Evolutionary conservation across 2,888 invertebrate genomes (phyloP).

Genomic region (Blomia tropicalis): DNA sequence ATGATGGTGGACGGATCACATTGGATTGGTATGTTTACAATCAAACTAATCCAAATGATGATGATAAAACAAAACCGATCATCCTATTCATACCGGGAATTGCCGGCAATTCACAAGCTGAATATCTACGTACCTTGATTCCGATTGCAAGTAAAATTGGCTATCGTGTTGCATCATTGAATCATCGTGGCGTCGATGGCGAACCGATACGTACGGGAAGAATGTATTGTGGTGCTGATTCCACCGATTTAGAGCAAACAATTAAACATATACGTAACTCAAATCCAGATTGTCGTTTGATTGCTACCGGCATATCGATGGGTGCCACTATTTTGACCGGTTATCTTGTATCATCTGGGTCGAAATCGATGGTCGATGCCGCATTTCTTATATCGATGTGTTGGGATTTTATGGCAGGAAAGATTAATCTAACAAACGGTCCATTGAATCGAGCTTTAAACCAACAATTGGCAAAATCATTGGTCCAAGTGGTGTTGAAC

Average conservation of each 20-base stretch:
- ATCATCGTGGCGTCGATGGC: not conserved
- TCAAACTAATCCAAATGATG: not conserved
- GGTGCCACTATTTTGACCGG: not conserved
- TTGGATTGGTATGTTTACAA: not conserved
- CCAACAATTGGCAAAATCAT: not conserved
- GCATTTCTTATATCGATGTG: not conserved
- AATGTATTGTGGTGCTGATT: not conserved
- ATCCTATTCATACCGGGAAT: not conserved
- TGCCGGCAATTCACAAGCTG: not conserved
- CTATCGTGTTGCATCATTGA: not conserved
- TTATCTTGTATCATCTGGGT: not conserved
- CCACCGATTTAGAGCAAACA: not conserved
- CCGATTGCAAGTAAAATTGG: not conserved
- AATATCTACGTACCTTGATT: not conserved
- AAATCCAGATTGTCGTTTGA: not conserved
- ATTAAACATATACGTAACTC: not conserved
- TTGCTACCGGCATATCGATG: not conserved
- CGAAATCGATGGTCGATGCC: not conserved
- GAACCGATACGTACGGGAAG: not conserved
- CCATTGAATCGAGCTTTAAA: not conserved
- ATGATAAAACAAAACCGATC: not conserved
- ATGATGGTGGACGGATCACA: not conserved
- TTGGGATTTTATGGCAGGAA: not conserved
- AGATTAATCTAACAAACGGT: not conserved
- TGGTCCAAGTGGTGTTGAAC: not conserved